Evolutionary conservation across 2,888 invertebrate genomes (phyloP), one percentile per base, ranked within the genome.

Genomic region (Melinopterus prodromus): DNA sequence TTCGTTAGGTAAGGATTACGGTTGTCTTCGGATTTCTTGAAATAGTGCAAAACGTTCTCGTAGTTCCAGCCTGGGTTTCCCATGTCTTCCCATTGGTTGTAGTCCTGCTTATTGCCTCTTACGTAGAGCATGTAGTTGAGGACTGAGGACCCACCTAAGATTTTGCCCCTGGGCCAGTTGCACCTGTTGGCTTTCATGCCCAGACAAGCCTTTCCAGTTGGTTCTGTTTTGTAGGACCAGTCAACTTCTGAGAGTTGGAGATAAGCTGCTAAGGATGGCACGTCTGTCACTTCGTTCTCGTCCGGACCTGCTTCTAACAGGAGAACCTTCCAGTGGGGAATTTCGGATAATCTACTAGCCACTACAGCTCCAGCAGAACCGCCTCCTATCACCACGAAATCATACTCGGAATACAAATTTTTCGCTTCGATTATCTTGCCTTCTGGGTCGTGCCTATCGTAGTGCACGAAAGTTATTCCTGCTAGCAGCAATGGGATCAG

Each of bases 81-180:
- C 38, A 95, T 89, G 0, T 92, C 90, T 85, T 96, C 96, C 98
- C 98, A 98, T 74, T 93, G 92, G 87, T 98, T 96, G 88, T 96
- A 98, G 87, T 98, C 98, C 84, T 93, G 91, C 79, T 92, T 91
- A 87, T 94, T 89, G 9, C 98, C 98, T 82, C 98, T 90, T 0
- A 97, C 95, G 88, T 98, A 98, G 3, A 97, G 91, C 97, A 98
- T 97, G 88, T 96, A 96, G 87, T 98, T 98, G 0, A 97, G 90
- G 0, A 95, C 95, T 84, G 95, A 95, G 0, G 95, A 95, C 0
- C 98, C 98, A 2, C 98, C 98, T 0, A 98, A 91, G 1, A 97
- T 96, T 89, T 96, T 97, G 16, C 96, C 96, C 76, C 98, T 90
- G 0, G 97, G 96, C 97, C 96, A 97, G 88, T 95, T 96, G 89